Evolutionary conservation across 2,888 invertebrate species (phyloP), one percentile per base, ranked within the genome.

Genomic region (Germaria angustata): DNA sequence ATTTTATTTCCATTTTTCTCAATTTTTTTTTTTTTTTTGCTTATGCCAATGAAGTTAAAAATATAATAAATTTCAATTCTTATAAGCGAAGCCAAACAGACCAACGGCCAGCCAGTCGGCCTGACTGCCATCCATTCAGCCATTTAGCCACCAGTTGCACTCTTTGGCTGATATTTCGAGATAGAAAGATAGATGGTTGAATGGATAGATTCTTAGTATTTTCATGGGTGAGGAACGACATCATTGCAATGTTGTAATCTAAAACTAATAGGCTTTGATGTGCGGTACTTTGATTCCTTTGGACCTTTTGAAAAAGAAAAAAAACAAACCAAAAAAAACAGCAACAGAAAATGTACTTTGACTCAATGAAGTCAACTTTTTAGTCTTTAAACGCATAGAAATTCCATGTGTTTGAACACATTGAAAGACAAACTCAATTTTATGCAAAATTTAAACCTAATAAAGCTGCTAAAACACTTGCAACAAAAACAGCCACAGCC

Each of bases 251-350:
- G 84, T 83, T 85, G 85, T 85, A 85, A 86, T 85, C 82, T 84
- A 82, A 84, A 84, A 83, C 85, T 85, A 83, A 85, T 85, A 84
- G 83, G 84, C 83, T 84, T 68, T 80, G 81, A 84, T 81, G 84
- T 76, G 82, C 82, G 82, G 82, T 82, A 71, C 82, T 82, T 82
- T 82, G 82, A 82, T 82, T 76, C 36, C 32, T 66, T 34, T 22
- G 28, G 24, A 51, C 32, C 46, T 51, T 22, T 49, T 69, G 59
- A 55, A 24, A 39, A 1, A 36, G 39, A 2, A 28, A 61, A 11
- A 17, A 15, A 15, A 11, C 2, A 1, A 46, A n/a, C n/a, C n/a
- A n/a, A n/a, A n/a, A n/a, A n/a, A n/a, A n/a, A n/a, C n/a, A n/a
- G n/a, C n/a, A n/a, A n/a, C n/a, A n/a, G n/a, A 15, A 22, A 41